Conservation (phyloP, 2,797 vertebrate species). For the Cryptoprocta ferox region DNA sequence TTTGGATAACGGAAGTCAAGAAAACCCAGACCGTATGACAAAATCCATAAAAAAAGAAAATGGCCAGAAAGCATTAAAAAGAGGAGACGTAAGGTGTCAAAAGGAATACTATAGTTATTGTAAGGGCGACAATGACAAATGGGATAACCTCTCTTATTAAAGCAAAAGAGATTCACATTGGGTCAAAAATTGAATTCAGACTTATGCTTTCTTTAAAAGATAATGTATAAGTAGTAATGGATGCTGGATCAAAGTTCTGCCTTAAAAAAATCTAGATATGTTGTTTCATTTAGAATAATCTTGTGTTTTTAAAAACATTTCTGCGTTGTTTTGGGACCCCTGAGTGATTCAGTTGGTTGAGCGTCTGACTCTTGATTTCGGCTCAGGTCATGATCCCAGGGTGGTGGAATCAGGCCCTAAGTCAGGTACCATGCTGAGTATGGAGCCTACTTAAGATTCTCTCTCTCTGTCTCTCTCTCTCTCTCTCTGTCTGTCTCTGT, state of each 20-base stretch:
- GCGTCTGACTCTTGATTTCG: too few species aligned
- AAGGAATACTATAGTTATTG: not conserved
- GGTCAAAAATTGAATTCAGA: not conserved
- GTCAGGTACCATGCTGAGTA: too few species aligned
- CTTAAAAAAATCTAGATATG: not conserved
- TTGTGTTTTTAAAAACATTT: not conserved
- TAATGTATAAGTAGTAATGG: not conserved
- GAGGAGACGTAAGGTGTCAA: not conserved
- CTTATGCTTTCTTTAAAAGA: not conserved
- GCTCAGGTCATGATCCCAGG: too few species aligned
- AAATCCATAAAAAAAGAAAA: constrained; percentile 21
- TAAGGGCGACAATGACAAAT: not conserved
- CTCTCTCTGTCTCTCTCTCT: too few species aligned
- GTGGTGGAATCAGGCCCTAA: too few species aligned
- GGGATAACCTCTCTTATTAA: not conserved
- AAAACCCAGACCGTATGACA: not conserved
- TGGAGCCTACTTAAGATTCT: too few species aligned
- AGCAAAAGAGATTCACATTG: constrained; percentile 1
- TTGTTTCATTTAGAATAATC: not conserved
- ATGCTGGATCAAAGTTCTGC: not conserved
- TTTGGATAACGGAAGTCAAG: not conserved
- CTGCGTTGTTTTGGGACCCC: not conserved
- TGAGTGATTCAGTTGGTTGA: too few species aligned
- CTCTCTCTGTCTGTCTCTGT: too few species aligned
- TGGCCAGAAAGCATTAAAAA: not conserved